Conservation (phyloP, 2,888 invertebrate genomes). For the Drosophila mimetica region DNA sequence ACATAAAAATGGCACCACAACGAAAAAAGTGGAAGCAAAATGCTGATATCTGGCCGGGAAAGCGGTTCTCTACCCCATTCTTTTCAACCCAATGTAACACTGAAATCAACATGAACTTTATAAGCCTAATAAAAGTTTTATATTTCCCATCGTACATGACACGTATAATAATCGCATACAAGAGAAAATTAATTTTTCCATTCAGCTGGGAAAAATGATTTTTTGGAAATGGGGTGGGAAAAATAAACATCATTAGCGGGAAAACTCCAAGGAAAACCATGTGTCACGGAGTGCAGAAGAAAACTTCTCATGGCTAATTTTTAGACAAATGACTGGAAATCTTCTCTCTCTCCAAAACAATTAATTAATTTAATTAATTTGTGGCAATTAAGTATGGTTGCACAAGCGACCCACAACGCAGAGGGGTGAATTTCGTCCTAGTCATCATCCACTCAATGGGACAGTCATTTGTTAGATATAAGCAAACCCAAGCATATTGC, state of each 20-base stretch:
- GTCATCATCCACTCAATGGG: conserved; percentile 63
- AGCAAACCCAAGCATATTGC: conserved; percentile 14
- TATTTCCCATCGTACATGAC: conserved; percentile 20
- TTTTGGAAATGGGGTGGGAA: not conserved
- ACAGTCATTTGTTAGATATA: conserved; percentile 46
- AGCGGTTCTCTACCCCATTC: not conserved
- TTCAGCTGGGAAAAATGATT: conserved; percentile 15
- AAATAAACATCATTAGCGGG: conserved; percentile 46
- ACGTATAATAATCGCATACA: conserved; percentile 35
- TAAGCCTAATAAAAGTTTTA: conserved; percentile 62
- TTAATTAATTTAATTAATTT: conserved; percentile 83
- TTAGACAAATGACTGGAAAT: conserved; percentile 58
- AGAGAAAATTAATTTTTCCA: conserved; percentile 65
- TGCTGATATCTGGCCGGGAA: conserved; percentile 2
- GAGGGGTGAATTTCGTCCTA: conserved; percentile 41
- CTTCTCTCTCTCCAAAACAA: conserved; percentile 70
- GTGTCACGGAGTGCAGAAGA: conserved; percentile 43
- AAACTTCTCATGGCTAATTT: conserved; percentile 40
- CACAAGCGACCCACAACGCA: conserved; percentile 12
- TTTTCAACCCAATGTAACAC: conserved; percentile 16
- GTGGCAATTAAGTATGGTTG: conserved; percentile 75
- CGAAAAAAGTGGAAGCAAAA: conserved; percentile 3
- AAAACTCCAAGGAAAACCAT: conserved; percentile 38
- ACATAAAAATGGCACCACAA: conserved; percentile 37
- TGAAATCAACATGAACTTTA: conserved; percentile 56